A percentile compares a stretch with the other conserved stretches of the same genome.
Conservation (phyloP, 2,113 vertebrate species). For the Cepphus grylle region DNA sequence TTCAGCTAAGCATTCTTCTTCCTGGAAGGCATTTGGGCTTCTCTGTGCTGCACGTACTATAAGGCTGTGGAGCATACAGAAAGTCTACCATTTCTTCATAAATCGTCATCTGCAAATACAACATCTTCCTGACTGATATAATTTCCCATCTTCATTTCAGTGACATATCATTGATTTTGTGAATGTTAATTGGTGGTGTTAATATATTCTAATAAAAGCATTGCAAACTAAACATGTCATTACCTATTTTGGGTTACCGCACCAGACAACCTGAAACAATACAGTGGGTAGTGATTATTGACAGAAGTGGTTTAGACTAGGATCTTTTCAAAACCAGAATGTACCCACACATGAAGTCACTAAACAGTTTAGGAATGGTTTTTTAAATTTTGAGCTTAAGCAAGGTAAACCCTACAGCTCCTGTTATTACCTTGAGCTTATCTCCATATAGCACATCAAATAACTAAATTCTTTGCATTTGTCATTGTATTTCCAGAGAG, state of each 20-base stretch:
- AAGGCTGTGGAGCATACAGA: background rate
- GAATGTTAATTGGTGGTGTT: background rate
- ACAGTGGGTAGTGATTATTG: background rate
- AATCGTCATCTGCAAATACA: background rate
- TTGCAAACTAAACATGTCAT: background rate
- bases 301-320: background rate
- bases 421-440: background rate
- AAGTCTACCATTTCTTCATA: background rate
- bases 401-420: background rate
- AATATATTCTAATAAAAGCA: constrained; percentile 58
- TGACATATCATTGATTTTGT: background rate
- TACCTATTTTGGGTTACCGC: background rate
- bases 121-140: background rate
- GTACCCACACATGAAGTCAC: background rate
- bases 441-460: background rate
- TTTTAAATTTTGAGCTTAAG: background rate
- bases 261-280: background rate
- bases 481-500: background rate
- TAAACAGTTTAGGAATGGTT: background rate
- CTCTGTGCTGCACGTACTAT: background rate
- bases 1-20: background rate
- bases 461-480: background rate
- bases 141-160: background rate
- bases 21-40: background rate
- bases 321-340: background rate